Evolutionary conservation across 2,888 invertebrate species (phyloP).

Genomic region (Lithosia quadra): DNA sequence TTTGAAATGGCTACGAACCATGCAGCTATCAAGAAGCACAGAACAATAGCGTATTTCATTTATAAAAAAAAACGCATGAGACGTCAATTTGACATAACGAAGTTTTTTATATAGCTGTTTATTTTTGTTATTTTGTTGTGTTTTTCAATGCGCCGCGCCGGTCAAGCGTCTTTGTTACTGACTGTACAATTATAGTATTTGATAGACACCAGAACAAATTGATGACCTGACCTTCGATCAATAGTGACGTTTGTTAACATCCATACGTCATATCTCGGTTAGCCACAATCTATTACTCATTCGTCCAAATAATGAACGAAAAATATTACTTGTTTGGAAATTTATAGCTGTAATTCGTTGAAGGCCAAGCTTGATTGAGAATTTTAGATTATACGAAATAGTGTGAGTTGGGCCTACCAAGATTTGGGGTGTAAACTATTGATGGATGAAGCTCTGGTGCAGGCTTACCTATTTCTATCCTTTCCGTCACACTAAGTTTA

Average conservation of each 20-base stretch:
- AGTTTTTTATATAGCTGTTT: no score
- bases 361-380: background rate
- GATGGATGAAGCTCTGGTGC: no score
- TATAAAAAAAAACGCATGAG: no score
- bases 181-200: background rate
- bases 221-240: background rate
- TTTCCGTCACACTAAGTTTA: no score
- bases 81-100: no score
- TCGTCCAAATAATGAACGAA: background rate
- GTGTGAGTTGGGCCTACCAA: background rate
- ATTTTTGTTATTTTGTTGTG: no score
- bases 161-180: background rate
- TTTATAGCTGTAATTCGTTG: background rate
- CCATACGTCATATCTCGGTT: background rate
- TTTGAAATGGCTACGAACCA: no score
- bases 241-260: background rate
- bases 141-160: no score
- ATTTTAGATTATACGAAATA: background rate
- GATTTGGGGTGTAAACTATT: no score
- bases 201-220: background rate
- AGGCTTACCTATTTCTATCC: no score
- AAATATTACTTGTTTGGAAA: background rate
- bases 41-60: no score
- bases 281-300: background rate
- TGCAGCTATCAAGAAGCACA: no score